Evolutionary conservation across 2,113 vertebrate species (phyloP).

Genomic region (Daubentonia madagascariensis): DNA sequence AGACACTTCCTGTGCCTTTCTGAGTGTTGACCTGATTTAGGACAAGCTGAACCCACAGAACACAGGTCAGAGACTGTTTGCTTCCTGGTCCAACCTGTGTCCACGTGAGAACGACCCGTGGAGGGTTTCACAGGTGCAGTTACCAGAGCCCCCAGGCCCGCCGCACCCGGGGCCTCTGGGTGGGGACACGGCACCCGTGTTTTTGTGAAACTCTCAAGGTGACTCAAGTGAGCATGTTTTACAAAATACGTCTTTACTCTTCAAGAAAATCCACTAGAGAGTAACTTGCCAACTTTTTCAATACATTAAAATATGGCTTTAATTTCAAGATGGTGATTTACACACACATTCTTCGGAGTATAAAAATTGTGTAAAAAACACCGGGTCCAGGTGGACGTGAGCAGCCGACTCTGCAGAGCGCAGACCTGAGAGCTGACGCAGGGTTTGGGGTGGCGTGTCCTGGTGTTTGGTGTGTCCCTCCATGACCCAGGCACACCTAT

Average conservation of each 20-base stretch:
- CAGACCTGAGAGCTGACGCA: too few species aligned
- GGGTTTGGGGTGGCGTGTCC: too few species aligned
- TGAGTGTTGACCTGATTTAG: accelerated
- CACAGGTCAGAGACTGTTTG: accelerated
- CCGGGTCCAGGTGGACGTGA: too few species aligned
- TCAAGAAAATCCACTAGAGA: not conserved
- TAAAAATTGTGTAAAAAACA: not conserved
- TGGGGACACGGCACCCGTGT: not conserved
- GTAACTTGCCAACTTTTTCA: not conserved
- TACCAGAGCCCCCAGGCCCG: not conserved
- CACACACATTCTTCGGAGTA: not conserved
- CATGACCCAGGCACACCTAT: not conserved
- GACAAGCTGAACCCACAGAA: accelerated
- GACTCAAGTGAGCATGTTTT: not conserved
- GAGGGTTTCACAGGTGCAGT: not conserved
- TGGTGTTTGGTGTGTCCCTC: not conserved
- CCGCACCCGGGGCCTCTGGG: not conserved
- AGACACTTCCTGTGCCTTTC: too few species aligned
- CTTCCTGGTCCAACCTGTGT: not conserved
- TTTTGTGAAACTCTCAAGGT: not conserved
- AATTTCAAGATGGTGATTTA: not conserved
- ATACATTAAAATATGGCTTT: not conserved
- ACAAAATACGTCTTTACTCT: not conserved
- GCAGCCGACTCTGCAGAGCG: too few species aligned
- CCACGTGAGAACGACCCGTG: accelerated